phyloP scores from a whole-genome alignment of 2,797 vertebrate genomes.

The Amblyraja radiata region DNA sequence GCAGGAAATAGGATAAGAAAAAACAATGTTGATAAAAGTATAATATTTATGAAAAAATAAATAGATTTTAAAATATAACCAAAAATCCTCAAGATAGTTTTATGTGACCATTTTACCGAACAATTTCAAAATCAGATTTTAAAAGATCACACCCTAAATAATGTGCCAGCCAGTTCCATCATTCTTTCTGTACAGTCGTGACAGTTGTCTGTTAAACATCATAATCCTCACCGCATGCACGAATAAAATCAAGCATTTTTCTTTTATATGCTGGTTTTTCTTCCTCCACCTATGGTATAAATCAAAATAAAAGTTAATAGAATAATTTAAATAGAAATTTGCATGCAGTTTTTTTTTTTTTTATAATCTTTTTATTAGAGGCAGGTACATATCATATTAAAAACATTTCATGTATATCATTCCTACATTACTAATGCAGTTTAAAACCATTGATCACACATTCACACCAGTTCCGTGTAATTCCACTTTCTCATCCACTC shows the following conservation, averaged over 20 bases:
- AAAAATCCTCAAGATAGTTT: background rate
- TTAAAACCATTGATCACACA: background rate
- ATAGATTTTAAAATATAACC: constrained; percentile 30
- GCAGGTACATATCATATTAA: too few relatives aligned
- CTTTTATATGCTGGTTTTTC: constrained; percentile 16
- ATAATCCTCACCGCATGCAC: constrained; percentile 18
- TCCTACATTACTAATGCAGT: too few relatives aligned
- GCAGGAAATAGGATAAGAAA: constrained; percentile 12
- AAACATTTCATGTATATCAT: too few relatives aligned
- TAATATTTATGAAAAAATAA: constrained; percentile 32
- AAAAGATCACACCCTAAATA: constrained; percentile 22
- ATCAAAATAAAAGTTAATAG: background rate
- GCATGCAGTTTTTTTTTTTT: background rate
- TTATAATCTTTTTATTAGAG: too few relatives aligned
- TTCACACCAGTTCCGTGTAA: too few relatives aligned
- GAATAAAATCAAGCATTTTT: constrained; percentile 33
- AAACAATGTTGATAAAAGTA: constrained; percentile 20
- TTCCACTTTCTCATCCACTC: too few relatives aligned
- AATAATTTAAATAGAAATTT: background rate
- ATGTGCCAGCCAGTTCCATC: constrained; percentile 6
- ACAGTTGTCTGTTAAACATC: constrained; percentile 24
- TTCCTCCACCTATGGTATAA: background rate
- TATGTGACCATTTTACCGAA: background rate
- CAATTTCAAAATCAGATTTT: background rate
- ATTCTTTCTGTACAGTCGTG: constrained; percentile 28